phyloP scores from a whole-genome alignment of 1,140 invertebrate species.

The Bathynomus jamesi region DNA sequence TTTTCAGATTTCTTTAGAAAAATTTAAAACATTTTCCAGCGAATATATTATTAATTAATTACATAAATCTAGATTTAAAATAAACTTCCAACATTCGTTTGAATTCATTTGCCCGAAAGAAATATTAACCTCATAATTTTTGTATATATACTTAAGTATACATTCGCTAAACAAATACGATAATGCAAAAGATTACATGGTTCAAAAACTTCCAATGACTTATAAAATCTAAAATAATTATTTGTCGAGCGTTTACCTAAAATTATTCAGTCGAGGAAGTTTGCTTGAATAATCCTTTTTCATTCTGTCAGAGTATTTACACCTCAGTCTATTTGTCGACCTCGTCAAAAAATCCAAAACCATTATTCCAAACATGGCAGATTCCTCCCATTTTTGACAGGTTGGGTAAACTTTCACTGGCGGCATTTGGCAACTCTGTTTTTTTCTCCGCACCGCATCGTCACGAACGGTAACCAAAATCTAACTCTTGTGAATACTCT shows the following conservation, averaged over 20 bases:
- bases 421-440: not conserved
- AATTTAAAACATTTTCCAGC: too few species aligned
- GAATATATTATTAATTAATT: too few species aligned
- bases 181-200: not conserved
- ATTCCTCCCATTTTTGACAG: not conserved
- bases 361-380: not conserved
- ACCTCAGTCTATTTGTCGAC: not conserved
- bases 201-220: not conserved
- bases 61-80: too few species aligned
- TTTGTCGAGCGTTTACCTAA: not conserved
- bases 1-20: too few species aligned
- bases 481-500: not conserved
- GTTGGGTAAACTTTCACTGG: not conserved
- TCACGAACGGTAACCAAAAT: not conserved
- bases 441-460: not conserved
- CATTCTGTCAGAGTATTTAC: not conserved
- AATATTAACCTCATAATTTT: too few species aligned
- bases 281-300: not conserved
- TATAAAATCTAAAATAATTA: conserved; percentile 2
- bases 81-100: too few species aligned
- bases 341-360: not conserved
- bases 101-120: too few species aligned
- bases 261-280: not conserved
- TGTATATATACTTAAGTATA: not conserved
- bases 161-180: not conserved